phyloP scores from a whole-genome alignment of 2,113 vertebrate species.

The Blennius ocellaris region DNA sequence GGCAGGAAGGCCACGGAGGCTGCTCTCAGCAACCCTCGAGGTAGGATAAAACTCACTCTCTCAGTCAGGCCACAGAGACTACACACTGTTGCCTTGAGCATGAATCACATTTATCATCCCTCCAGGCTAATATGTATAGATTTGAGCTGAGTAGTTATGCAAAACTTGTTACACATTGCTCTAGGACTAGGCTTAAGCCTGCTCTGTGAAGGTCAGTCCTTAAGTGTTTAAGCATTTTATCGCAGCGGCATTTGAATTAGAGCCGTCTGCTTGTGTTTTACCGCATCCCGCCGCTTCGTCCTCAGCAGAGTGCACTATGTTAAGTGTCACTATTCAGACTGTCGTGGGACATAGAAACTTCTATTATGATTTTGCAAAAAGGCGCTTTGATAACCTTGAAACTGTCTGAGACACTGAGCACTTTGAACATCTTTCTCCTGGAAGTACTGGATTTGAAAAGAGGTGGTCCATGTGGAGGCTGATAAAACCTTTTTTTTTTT shows the following conservation, averaged over 20 bases:
- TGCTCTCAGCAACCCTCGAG: slow-evolving; percentile 95
- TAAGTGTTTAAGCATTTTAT: slow-evolving; percentile 7
- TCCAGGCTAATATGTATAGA: slow-evolving; percentile 21
- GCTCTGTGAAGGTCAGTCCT: slow-evolving; percentile 21
- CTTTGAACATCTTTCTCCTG: slow-evolving; percentile 8
- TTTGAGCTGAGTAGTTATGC: slow-evolving; percentile 13
- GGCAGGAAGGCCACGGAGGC: slow-evolving; percentile 92
- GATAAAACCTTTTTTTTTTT: not conserved
- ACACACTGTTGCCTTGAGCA: slow-evolving; percentile 3
- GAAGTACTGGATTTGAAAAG: slow-evolving; percentile 4
- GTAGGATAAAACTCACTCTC: slow-evolving; percentile 78
- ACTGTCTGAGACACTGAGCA: not conserved
- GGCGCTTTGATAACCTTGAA: slow-evolving; percentile 12
- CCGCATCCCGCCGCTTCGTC: not conserved
- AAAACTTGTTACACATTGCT: slow-evolving; percentile 13
- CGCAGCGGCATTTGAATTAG: not conserved
- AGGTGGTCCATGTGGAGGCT: not conserved
- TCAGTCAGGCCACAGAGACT: slow-evolving; percentile 1
- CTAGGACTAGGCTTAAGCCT: not conserved
- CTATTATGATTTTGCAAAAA: slow-evolving; percentile 21
- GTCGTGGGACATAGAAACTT: not conserved
- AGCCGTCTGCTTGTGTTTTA: slow-evolving; percentile 3
- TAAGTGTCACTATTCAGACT: slow-evolving; percentile 11
- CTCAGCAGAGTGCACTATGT: slow-evolving; percentile 1
- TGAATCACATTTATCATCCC: slow-evolving; percentile 12